These are phyloP conservation scores for Dioctria rufipes DNA, from an alignment of 2,888 invertebrate genomes.

Conservation along the genomic window DNA sequence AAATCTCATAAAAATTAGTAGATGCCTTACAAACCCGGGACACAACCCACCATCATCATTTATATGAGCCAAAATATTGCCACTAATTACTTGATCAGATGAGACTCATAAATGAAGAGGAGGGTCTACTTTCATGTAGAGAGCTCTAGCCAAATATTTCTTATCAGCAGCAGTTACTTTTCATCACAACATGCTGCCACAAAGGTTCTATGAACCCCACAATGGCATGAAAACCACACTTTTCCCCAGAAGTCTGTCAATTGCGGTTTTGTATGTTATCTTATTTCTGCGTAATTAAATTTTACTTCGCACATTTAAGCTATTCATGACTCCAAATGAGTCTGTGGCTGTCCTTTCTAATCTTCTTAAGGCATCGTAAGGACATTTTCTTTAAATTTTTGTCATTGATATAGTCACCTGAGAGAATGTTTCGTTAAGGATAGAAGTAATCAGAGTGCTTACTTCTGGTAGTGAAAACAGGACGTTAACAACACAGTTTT, in stretches of 20 bases:
- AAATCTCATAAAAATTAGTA: no score
- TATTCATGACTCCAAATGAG: slow-evolving; percentile 26
- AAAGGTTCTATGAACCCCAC: not conserved
- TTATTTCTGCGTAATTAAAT: slow-evolving; percentile 44
- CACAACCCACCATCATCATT: not conserved
- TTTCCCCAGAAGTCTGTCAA: not conserved
- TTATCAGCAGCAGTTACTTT: not conserved
- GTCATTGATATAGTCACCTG: no score
- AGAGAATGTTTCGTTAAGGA: no score
- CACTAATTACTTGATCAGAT: slow-evolving; percentile 1
- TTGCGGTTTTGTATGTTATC: slow-evolving; percentile 28
- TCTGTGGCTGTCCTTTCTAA: not conserved
- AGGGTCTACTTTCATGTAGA: not conserved
- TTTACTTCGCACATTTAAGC: slow-evolving; percentile 40
- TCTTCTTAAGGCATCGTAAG: not conserved
- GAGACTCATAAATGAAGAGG: not conserved
- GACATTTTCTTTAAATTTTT: not conserved
- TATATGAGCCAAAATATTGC: not conserved
- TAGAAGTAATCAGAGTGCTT: no score
- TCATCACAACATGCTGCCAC: not conserved
- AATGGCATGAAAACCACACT: slow-evolving; percentile 2
- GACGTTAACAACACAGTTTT: no score
- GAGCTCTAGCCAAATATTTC: not conserved
- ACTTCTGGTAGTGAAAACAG: no score
- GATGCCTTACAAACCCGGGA: not conserved